Evolutionary conservation across 2,797 vertebrate genomes (phyloP).

Genomic region (Odontamblyopus lacepedii): DNA sequence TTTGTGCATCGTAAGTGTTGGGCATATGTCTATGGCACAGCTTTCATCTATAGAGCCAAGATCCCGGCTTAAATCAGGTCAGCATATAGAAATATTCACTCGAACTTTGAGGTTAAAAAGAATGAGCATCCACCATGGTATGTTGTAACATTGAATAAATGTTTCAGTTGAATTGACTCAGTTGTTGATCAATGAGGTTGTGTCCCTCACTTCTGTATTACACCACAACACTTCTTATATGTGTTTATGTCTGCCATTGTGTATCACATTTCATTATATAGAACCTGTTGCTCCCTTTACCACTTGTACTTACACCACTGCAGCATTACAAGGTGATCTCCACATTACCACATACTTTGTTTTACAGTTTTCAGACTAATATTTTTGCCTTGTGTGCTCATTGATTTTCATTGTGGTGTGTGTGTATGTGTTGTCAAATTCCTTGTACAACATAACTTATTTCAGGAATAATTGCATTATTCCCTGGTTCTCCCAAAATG

Average conservation of each 20-base stretch:
- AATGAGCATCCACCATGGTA: neutral
- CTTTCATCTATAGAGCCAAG: conserved; percentile 20
- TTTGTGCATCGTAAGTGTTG: conserved; percentile 25
- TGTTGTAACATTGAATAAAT: conserved; percentile 9
- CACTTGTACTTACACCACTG: neutral
- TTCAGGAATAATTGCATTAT: conserved; percentile 64
- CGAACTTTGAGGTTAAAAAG: neutral
- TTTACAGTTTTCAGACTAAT: conserved; percentile 24
- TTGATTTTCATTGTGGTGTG: conserved; percentile 54
- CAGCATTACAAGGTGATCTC: conserved; percentile 40
- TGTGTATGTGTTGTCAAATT: conserved; percentile 58
- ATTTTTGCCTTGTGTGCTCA: conserved; percentile 67
- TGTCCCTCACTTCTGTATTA: neutral
- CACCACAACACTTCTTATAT: neutral
- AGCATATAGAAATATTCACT: conserved; percentile 8
- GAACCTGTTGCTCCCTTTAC: conserved; percentile 1
- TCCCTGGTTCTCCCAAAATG: conserved; percentile 22
- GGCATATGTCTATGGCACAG: conserved; percentile 9
- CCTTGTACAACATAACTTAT: conserved; percentile 30
- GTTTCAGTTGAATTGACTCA: neutral
- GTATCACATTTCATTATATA: neutral
- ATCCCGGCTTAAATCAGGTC: conserved; percentile 18
- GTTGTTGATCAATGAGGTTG: neutral
- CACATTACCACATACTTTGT: conserved; percentile 16
- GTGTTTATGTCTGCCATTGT: neutral